Percentiles rank a stretch among this genome's conserved stretches.
Evolutionary conservation across 2,113 vertebrate genomes (phyloP).

Genomic region (Clinocottus analis): DNA sequence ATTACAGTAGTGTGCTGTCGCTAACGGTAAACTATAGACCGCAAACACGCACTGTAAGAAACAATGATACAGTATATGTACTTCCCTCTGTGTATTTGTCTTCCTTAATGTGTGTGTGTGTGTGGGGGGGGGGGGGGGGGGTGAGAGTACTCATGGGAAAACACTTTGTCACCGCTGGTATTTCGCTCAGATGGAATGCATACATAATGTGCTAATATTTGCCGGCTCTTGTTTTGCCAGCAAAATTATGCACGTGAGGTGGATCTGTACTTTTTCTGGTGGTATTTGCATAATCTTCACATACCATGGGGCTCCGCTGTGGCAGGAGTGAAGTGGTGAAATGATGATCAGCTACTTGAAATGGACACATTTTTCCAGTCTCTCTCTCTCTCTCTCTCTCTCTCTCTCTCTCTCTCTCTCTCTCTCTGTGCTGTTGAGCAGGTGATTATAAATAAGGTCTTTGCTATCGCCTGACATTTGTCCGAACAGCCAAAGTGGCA

Average conservation of each 20-base stretch:
- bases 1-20: slow-evolving; percentile 44
- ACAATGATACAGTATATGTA: slow-evolving; percentile 39
- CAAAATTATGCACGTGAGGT: slow-evolving; percentile 65
- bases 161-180: slow-evolving; percentile 38
- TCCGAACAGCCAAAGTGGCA: background rate
- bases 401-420: too few relatives aligned
- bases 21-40: slow-evolving; percentile 52
- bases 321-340: slow-evolving; percentile 31
- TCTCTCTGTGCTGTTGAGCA: slow-evolving; percentile 9
- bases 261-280: slow-evolving; percentile 51
- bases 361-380: slow-evolving; percentile 30
- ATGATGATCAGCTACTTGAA: slow-evolving; percentile 41
- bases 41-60: slow-evolving; percentile 19
- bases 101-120: background rate
- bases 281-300: slow-evolving; percentile 59
- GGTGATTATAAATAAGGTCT: slow-evolving; percentile 2
- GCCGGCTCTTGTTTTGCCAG: slow-evolving; percentile 43
- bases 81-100: slow-evolving; percentile 24
- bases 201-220: slow-evolving; percentile 58
- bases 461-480: background rate
- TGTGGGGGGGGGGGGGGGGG: background rate
- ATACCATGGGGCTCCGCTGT: slow-evolving; percentile 12
- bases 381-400: background rate
- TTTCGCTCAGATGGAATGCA: slow-evolving; percentile 53
- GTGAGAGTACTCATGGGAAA: slow-evolving; percentile 30